Conservation (phyloP, 92 coral and sea anemone genomes). For the Epizoanthus scotinus region DNA sequence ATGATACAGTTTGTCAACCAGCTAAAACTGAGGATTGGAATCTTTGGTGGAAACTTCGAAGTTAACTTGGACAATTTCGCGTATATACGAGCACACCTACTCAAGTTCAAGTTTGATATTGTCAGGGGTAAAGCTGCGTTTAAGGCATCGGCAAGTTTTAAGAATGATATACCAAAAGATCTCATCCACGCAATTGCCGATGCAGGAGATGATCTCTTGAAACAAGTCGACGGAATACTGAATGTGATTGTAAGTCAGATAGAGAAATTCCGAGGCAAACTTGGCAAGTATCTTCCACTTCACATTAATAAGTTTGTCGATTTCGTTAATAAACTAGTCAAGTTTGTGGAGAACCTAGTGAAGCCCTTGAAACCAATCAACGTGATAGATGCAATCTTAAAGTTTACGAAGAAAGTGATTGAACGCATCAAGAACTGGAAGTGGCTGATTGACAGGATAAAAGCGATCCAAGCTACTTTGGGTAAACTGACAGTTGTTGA, state of each 20-base stretch:
- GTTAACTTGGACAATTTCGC: conserved; percentile 86
- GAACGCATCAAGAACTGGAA: conserved; percentile 75
- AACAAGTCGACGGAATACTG: conserved; percentile 73
- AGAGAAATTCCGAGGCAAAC: conserved; percentile 64
- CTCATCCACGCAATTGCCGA: conserved; percentile 91
- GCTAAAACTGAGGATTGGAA: conserved; percentile 80
- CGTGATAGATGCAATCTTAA: conserved; percentile 63
- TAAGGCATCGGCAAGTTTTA: conserved; percentile 90
- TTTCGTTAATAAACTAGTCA: conserved; percentile 64
- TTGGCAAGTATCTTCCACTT: conserved; percentile 71
- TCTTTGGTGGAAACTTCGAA: conserved; percentile 93
- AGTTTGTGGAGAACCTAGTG: conserved; percentile 74
- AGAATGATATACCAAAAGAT: conserved; percentile 97
- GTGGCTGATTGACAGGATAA: conserved; percentile 73
- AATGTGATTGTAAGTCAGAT: conserved; percentile 71
- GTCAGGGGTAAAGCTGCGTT: conserved; percentile 88
- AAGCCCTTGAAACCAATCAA: conserved; percentile 78
- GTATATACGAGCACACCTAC: conserved; percentile 69
- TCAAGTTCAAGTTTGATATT: conserved; percentile 80
- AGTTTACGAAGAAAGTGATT: conserved; percentile 66
- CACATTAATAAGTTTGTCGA: conserved; percentile 67
- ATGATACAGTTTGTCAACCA: conserved; percentile 82
- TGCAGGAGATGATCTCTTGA: conserved; percentile 81
- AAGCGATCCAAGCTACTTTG: conserved; percentile 68
- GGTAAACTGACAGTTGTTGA: conserved; percentile 75